phyloP scores from a whole-genome alignment of 2,888 invertebrate genomes.

The Petrophora chlorosata region DNA sequence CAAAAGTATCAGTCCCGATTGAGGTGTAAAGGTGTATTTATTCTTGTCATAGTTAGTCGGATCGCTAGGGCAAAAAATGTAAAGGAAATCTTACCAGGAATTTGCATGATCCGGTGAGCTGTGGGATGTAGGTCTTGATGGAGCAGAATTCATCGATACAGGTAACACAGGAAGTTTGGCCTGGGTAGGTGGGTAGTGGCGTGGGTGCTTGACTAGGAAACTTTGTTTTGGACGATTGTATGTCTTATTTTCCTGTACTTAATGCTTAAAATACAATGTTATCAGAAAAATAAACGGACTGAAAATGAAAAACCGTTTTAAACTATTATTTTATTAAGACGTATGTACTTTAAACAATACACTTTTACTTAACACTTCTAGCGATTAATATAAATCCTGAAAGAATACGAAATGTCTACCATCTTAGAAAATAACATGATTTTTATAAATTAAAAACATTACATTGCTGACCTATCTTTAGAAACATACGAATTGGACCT shows the following conservation, averaged over 20 bases:
- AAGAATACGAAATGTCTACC: conserved; percentile 70
- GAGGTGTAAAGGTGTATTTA: conserved; percentile 17
- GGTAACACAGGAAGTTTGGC: conserved; percentile 78
- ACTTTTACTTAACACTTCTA: conserved; percentile 79
- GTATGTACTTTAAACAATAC: conserved; percentile 76
- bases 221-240: conserved; percentile 55
- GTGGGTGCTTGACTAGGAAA: conserved; percentile 77
- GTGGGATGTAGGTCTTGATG: conserved; percentile 80
- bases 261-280: conserved; percentile 39
- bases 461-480: conserved; percentile 68
- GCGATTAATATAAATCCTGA: conserved; percentile 77
- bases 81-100: conserved; percentile 82
- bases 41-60: conserved; percentile 21
- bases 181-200: conserved; percentile 75
- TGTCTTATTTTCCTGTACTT: conserved; percentile 59
- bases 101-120: conserved; percentile 79
- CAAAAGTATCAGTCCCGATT: conserved; percentile 27
- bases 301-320: conserved; percentile 53
- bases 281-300: conserved; percentile 23
- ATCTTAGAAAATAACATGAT: conserved; percentile 77
- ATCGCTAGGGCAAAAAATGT: conserved; percentile 71
- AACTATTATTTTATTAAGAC: conserved; percentile 72
- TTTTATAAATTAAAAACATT: conserved; percentile 67
- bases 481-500: conserved; percentile 81
- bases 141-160: conserved; percentile 70